Conservation (phyloP, 1,140 invertebrate genomes). For the Tenebrio molitor region DNA sequence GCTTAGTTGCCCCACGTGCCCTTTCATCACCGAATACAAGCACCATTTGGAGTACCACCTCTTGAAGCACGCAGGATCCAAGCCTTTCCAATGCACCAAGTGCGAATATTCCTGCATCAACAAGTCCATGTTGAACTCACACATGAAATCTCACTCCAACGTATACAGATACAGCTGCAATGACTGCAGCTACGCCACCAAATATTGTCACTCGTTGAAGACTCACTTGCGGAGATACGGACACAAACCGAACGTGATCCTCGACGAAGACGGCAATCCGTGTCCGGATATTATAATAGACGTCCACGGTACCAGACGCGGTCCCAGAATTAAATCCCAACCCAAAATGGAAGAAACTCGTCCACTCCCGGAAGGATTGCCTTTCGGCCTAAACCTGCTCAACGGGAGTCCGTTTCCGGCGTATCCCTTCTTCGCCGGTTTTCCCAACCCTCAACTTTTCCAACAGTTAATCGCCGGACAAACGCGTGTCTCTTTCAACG, state of each 20-base stretch:
- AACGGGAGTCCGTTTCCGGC: constrained; percentile 51
- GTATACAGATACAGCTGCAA: constrained; percentile 96
- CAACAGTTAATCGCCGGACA: constrained; percentile 60
- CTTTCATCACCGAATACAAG: constrained; percentile 98
- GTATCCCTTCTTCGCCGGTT: constrained; percentile 52
- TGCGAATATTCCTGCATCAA: constrained; percentile 97
- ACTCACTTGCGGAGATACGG: constrained; percentile 93
- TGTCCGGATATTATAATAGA: constrained; percentile 91
- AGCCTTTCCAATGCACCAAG: constrained; percentile 96
- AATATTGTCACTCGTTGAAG: constrained; percentile 98
- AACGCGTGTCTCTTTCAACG: neutral
- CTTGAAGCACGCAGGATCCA: constrained; percentile 94
- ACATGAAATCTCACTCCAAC: constrained; percentile 98
- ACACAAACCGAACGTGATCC: constrained; percentile 87
- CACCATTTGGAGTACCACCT: constrained; percentile 99
- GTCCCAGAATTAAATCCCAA: constrained; percentile 79
- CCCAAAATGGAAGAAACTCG: constrained; percentile 40
- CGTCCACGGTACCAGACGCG: constrained; percentile 89
- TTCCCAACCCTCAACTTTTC: constrained; percentile 56
- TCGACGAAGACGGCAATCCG: constrained; percentile 89
- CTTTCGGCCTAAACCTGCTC: constrained; percentile 54
- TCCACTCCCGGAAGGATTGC: constrained; percentile 47
- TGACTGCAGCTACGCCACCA: constrained; percentile 97
- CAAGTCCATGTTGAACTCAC: constrained; percentile 99
- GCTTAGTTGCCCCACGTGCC: constrained; percentile 91